Evolutionary conservation across 2,888 invertebrate genomes (phyloP).

Genomic region (Apocheima hispidaria): DNA sequence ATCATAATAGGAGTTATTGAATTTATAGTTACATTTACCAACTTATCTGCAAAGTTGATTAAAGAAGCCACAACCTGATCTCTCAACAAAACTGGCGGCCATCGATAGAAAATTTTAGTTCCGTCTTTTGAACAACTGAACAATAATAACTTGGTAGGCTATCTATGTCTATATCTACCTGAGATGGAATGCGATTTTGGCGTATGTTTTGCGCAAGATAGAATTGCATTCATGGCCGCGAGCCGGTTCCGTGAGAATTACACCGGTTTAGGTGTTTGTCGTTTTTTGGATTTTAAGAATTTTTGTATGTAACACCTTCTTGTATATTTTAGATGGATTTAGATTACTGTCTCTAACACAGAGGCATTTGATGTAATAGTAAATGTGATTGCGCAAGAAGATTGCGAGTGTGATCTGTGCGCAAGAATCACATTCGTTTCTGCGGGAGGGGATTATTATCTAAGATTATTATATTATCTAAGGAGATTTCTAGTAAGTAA

Average conservation of each 20-base stretch:
- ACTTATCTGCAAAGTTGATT: not conserved
- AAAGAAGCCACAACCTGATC: not conserved
- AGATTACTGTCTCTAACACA: slow-evolving; percentile 3
- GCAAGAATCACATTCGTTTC: too few relatives aligned
- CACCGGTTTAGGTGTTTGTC: slow-evolving; percentile 23
- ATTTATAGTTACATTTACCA: slow-evolving; percentile 1
- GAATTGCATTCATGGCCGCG: slow-evolving; percentile 60
- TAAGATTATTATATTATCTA: too few relatives aligned
- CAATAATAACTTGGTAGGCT: not conserved
- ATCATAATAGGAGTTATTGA: slow-evolving; percentile 41
- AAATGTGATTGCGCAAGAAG: not conserved
- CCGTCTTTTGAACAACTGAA: not conserved
- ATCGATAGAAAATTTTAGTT: not conserved
- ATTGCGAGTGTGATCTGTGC: too few relatives aligned
- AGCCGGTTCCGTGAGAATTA: slow-evolving; percentile 58
- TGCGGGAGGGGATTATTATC: too few relatives aligned
- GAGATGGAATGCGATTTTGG: slow-evolving; percentile 59
- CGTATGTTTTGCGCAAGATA: slow-evolving; percentile 60
- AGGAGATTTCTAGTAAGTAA: too few relatives aligned
- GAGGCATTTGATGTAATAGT: not conserved
- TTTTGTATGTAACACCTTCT: slow-evolving; percentile 1
- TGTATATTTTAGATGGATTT: not conserved
- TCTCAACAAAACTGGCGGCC: not conserved
- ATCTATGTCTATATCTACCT: slow-evolving; percentile 25
- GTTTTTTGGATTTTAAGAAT: slow-evolving; percentile 37